phyloP scores from a whole-genome alignment of 2,113 vertebrate genomes.

The Vulpes vulpes region DNA sequence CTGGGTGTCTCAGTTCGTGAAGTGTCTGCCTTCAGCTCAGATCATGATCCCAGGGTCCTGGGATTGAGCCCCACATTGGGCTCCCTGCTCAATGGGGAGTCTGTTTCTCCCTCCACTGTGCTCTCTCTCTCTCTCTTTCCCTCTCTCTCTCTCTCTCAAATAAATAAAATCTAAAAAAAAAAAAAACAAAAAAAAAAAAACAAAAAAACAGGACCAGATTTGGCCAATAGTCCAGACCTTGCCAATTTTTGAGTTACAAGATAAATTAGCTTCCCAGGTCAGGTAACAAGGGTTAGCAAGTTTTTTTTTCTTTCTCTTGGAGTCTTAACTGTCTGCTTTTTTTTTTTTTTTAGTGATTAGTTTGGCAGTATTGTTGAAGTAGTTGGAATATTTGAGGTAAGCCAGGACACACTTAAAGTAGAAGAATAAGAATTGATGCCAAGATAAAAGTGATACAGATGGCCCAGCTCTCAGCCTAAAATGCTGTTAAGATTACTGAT shows the following conservation, averaged over 20 bases:
- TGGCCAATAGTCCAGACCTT: not conserved
- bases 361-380: constrained; percentile 41
- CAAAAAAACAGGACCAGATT: not conserved
- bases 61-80: too few relatives aligned
- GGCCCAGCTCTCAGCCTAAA: not conserved
- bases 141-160: too few relatives aligned
- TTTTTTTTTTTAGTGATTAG: constrained; percentile 44
- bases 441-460: not conserved
- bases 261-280: not conserved
- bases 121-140: too few relatives aligned
- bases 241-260: not conserved
- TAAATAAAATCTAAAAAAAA: too few relatives aligned
- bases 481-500: not conserved
- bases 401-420: not conserved
- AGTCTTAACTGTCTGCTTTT: not conserved
- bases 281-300: not conserved
- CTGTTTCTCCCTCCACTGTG: too few relatives aligned
- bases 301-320: not conserved
- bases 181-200: too few relatives aligned
- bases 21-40: too few relatives aligned
- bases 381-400: constrained; percentile 33
- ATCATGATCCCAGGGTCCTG: too few relatives aligned
- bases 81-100: too few relatives aligned
- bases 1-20: too few relatives aligned
- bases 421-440: not conserved